phyloP scores from a whole-genome alignment of 2,888 invertebrate genomes.

The Temnothorax unifasciatus region DNA sequence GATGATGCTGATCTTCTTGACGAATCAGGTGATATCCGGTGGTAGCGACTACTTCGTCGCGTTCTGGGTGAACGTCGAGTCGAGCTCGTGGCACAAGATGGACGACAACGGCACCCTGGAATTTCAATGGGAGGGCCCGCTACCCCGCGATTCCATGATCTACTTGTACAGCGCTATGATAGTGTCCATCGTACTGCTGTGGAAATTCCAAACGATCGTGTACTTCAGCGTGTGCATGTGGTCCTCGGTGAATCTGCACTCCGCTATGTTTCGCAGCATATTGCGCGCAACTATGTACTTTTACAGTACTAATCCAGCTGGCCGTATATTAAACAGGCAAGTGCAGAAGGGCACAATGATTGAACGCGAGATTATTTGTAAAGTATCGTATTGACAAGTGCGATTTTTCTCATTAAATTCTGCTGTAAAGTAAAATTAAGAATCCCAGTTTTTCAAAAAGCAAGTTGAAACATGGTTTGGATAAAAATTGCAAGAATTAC shows the following conservation, averaged over 20 bases:
- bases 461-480: not conserved
- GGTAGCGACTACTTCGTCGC: slow-evolving; percentile 84
- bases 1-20: slow-evolving; percentile 74
- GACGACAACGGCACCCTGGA: slow-evolving; percentile 53
- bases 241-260: slow-evolving; percentile 93
- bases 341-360: not conserved
- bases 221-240: slow-evolving; percentile 91
- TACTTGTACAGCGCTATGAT: slow-evolving; percentile 87
- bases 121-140: slow-evolving; percentile 60
- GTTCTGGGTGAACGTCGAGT: slow-evolving; percentile 88
- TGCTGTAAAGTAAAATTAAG: not conserved
- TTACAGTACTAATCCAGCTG: slow-evolving; percentile 95
- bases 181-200: slow-evolving; percentile 82
- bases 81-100: slow-evolving; percentile 76
- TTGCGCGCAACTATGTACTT: slow-evolving; percentile 94
- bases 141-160: slow-evolving; percentile 85
- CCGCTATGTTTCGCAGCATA: slow-evolving; percentile 93
- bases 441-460: not conserved
- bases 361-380: not conserved
- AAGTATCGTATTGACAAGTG: not conserved
- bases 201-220: slow-evolving; percentile 85
- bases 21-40: slow-evolving; percentile 81
- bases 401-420: not conserved
- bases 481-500: not conserved
- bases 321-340: slow-evolving; percentile 91